Evolutionary conservation across 2,113 vertebrate genomes (phyloP).

Genomic region (Otis tarda): DNA sequence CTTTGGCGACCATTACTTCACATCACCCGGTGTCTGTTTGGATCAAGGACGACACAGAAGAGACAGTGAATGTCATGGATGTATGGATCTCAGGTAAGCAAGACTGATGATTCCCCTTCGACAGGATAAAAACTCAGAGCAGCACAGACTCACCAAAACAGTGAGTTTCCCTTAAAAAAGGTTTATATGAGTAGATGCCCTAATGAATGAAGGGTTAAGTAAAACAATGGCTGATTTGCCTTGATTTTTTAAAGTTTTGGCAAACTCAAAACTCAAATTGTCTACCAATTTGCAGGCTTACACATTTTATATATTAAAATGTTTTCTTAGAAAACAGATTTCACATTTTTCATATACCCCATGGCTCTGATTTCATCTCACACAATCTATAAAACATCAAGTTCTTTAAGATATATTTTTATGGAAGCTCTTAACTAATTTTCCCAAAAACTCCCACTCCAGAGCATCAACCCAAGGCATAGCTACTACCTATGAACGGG

Average conservation of each 20-base stretch:
- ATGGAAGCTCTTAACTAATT: conserved; percentile 12
- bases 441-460: conserved; percentile 13
- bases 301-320: background rate
- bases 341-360: background rate
- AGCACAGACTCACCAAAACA: background rate
- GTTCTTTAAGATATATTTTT: background rate
- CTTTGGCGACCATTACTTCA: too few relatives aligned
- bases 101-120: background rate
- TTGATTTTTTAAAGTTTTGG: background rate
- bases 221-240: background rate
- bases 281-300: background rate
- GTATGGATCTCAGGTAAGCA: fast-evolving
- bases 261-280: background rate
- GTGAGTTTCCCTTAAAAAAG: background rate
- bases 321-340: background rate
- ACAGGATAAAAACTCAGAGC: background rate
- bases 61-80: background rate
- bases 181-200: background rate
- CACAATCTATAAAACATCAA: background rate
- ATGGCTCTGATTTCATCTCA: background rate
- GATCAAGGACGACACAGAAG: background rate
- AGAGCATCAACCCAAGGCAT: background rate
- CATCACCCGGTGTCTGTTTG: background rate
- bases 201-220: fast-evolving
- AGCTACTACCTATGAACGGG: conserved; percentile 43